These are phyloP conservation scores for Spilosoma lubricipeda DNA, from an alignment of 2,888 invertebrate species.

Conservation along the genomic window DNA sequence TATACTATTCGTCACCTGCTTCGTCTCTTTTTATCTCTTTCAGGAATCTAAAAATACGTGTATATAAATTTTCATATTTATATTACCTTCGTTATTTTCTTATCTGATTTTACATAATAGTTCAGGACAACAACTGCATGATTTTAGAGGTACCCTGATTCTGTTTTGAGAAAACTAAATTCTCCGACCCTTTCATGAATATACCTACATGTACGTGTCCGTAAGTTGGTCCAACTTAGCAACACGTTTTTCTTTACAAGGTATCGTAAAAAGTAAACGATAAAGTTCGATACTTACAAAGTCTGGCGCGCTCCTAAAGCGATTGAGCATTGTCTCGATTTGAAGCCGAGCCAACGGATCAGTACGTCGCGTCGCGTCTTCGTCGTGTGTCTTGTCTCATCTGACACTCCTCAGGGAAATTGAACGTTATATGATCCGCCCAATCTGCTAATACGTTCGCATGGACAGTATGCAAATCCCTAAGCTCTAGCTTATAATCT, in stretches of 20 bases:
- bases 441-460: conserved; percentile 61
- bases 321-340: conserved; percentile 61
- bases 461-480: conserved; percentile 19
- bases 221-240: conserved; percentile 2
- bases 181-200: background rate
- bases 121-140: background rate
- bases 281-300: conserved; percentile 41
- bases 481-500: conserved; percentile 24
- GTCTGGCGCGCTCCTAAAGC: conserved; percentile 42
- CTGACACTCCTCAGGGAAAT: conserved; percentile 62
- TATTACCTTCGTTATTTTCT: background rate
- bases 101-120: background rate
- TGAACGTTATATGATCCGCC: conserved; percentile 54
- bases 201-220: background rate
- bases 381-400: conserved; percentile 55
- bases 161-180: background rate
- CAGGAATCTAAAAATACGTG: background rate
- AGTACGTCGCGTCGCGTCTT: conserved; percentile 30
- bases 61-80: background rate
- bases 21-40: background rate
- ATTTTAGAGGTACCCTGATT: background rate
- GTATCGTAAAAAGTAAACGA: conserved; percentile 46
- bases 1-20: too few relatives aligned
- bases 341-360: conserved; percentile 54
- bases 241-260: conserved; percentile 29